These are phyloP conservation scores for Monodelphis domestica DNA, from an alignment of 2,797 vertebrate genomes.

Conservation along the genomic window DNA sequence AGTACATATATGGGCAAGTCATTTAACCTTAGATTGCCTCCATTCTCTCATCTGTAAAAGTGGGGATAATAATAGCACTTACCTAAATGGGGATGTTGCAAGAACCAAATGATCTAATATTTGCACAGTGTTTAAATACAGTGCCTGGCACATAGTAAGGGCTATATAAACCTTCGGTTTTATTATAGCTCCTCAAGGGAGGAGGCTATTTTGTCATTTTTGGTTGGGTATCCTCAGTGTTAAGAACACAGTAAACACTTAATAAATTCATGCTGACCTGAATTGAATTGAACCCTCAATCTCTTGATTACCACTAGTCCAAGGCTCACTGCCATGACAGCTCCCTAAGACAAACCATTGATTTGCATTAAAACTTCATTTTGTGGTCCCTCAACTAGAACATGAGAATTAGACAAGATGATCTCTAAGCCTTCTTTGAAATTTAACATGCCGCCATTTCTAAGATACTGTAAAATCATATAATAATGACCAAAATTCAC, in stretches of 20 bases:
- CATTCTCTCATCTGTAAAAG: conserved; percentile 2
- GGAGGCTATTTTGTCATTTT: not conserved
- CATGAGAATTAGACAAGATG: not conserved
- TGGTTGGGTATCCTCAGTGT: not conserved
- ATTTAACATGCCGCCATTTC: not conserved
- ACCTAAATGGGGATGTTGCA: not conserved
- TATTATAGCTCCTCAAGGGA: not conserved
- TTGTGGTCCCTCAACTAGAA: not conserved
- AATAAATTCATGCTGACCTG: not conserved
- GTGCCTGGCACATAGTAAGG: not conserved
- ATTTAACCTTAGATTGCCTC: not conserved
- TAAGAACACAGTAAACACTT: not conserved
- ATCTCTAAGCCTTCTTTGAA: not conserved
- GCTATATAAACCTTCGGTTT: not conserved
- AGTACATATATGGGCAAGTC: not conserved
- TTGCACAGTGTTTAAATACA: not conserved
- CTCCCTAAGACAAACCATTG: not conserved
- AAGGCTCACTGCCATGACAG: not conserved
- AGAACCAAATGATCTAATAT: not conserved
- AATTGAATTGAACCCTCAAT: not conserved
- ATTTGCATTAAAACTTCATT: not conserved
- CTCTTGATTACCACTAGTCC: not conserved
- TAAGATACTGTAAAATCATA: not conserved
- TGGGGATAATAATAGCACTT: not conserved
- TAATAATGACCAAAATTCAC: not conserved